Percentiles rank a stretch among this genome's conserved stretches.
These are phyloP conservation scores for Leptocoma aspasia DNA, from an alignment of 2,113 vertebrate species.

Conservation along the genomic window DNA sequence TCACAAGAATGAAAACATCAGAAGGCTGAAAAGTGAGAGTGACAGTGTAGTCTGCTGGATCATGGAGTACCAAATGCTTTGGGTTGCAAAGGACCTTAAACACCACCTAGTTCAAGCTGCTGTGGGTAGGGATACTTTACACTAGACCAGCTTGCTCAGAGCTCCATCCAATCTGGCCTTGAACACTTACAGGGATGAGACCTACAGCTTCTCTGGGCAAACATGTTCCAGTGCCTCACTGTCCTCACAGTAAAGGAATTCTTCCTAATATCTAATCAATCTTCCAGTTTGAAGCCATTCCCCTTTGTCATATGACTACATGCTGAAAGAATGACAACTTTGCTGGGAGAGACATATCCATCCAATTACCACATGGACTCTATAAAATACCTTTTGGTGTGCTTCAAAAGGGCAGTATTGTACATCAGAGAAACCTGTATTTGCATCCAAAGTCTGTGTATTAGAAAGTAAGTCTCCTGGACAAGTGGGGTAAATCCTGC, in stretches of 20 bases:
- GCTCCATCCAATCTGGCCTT: background rate
- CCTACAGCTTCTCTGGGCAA: background rate
- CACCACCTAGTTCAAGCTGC: background rate
- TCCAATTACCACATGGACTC: accelerated
- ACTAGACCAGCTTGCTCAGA: background rate
- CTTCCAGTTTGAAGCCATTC: background rate
- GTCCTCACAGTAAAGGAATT: background rate
- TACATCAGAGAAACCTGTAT: background rate
- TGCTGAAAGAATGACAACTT: background rate
- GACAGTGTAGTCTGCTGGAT: background rate
- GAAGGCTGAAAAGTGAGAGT: too few relatives aligned
- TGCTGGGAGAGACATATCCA: background rate
- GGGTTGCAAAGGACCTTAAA: background rate
- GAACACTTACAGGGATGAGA: background rate
- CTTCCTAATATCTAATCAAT: too few relatives aligned
- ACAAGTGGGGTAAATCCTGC: background rate
- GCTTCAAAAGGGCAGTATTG: background rate
- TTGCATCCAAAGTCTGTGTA: background rate
- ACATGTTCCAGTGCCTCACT: background rate
- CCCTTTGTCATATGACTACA: too few relatives aligned
- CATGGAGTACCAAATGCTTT: background rate
- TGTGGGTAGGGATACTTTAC: background rate
- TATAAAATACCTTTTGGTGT: background rate
- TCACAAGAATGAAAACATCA: too few relatives aligned
- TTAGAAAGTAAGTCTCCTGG: background rate